phyloP scores from a whole-genome alignment of 2,888 invertebrate genomes.

The Ormyrus pomaceus region DNA sequence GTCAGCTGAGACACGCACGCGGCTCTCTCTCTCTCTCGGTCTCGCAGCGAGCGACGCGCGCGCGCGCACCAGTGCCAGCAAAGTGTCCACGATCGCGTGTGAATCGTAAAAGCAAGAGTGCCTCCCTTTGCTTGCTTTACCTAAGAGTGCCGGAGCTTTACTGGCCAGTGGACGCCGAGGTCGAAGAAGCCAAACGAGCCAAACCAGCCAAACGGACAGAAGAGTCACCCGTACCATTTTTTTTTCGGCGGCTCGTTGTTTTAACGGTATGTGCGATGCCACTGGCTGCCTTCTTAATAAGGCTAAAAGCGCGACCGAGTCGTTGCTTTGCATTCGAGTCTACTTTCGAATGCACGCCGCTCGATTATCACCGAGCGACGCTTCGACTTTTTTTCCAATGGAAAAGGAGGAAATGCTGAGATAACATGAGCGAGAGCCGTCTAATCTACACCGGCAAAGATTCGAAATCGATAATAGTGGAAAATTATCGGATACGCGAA shows the following conservation, averaged over 20 bases:
- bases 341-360: no score
- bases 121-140: background rate
- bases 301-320: background rate
- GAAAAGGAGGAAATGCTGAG: no score
- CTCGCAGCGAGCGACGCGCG: background rate
- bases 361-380: background rate
- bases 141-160: background rate
- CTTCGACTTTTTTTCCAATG: no score
- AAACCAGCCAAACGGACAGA: no score
- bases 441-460: no score
- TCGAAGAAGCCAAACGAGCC: no score
- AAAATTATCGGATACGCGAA: no score
- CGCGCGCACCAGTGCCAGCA: background rate
- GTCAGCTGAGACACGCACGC: constrained; percentile 69
- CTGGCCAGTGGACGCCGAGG: no score
- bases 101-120: background rate
- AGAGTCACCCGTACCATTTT: background rate
- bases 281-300: background rate
- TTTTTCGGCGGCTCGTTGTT: constrained; percentile 19
- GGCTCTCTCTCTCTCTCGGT: constrained; percentile 9
- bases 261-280: constrained; percentile 18
- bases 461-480: no score
- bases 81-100: background rate
- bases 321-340: no score
- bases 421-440: no score